A percentile compares a stretch with the other conserved stretches of the same genome.
Evolutionary conservation across 2,797 vertebrate species (phyloP).

Genomic region (Heliangelus exortis): DNA sequence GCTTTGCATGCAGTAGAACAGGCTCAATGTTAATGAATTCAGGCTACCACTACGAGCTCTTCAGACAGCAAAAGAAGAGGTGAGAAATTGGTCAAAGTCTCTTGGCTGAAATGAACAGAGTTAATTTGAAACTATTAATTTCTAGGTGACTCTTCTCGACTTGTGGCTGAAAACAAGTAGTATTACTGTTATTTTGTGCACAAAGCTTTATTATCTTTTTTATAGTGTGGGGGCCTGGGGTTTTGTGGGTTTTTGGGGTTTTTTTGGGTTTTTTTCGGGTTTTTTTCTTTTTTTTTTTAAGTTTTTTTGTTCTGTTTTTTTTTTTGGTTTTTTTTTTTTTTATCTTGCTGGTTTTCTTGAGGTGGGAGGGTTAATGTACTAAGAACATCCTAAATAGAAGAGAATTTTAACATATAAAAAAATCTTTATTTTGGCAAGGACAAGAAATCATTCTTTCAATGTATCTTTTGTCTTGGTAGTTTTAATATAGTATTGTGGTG

Average conservation of each 20-base stretch:
- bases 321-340: not conserved
- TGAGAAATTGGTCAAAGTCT: not conserved
- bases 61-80: not conserved
- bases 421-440: accelerated
- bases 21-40: not conserved
- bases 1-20: not conserved
- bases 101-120: not conserved
- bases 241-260: not conserved
- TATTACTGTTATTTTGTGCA: not conserved
- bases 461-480: not conserved
- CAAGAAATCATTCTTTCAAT: not conserved
- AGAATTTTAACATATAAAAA: accelerated
- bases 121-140: not conserved
- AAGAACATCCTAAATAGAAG: accelerated
- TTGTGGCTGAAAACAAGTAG: not conserved
- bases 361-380: not conserved
- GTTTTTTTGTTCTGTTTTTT: not conserved
- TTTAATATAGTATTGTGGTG: not conserved
- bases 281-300: not conserved
- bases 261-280: not conserved
- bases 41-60: not conserved
- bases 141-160: not conserved
- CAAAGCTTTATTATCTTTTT: not conserved
- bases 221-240: not conserved
- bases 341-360: too few relatives aligned